Conservation (phyloP, 2,797 vertebrate species). For the Diceros bicornis region DNA sequence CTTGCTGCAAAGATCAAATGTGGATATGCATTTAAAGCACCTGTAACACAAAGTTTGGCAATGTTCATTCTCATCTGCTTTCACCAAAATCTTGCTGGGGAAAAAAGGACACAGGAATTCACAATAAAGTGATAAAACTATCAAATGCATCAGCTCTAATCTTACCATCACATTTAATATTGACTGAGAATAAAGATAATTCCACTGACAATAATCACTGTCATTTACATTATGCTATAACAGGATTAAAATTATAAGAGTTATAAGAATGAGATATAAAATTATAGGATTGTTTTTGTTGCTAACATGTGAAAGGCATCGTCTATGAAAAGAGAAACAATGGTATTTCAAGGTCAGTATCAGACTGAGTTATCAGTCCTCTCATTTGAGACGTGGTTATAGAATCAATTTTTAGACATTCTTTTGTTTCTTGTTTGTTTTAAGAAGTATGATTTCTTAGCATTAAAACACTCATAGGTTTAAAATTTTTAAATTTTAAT, state of each 20-base stretch:
- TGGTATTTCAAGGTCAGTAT: conserved; percentile 44
- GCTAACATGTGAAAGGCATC: not conserved
- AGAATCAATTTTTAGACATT: conserved; percentile 45
- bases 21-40: not conserved
- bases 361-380: conserved; percentile 41
- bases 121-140: not conserved
- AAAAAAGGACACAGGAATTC: not conserved
- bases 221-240: not conserved
- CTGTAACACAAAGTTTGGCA: not conserved
- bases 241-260: not conserved
- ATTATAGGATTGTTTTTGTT: not conserved
- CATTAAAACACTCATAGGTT: not conserved
- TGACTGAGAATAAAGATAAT: conserved; percentile 37
- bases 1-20: not conserved
- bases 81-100: conserved; percentile 19
- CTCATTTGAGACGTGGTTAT: not conserved
- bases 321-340: conserved; percentile 33
- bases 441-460: conserved; percentile 12
- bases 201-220: not conserved
- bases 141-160: not conserved
- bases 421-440: not conserved
- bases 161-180: not conserved
- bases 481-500: not conserved
- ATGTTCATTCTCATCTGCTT: not conserved
- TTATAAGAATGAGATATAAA: not conserved